Conservation (phyloP, 2,888 invertebrate species). For the Bugula neritina region DNA sequence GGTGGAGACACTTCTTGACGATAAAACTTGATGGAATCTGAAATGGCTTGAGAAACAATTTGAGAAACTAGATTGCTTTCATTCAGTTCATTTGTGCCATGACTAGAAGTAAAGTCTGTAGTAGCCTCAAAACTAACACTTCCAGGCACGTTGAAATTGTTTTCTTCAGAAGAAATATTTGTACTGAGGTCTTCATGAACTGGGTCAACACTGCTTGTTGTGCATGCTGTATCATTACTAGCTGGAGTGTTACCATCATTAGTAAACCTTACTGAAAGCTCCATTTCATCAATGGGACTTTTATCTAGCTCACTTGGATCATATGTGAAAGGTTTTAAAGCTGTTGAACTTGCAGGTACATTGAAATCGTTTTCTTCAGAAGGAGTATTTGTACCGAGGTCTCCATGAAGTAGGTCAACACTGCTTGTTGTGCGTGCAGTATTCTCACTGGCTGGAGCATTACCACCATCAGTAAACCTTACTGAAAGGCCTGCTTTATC, state of each 20-base stretch:
- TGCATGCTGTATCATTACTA: too few species aligned
- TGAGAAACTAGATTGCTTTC: not conserved
- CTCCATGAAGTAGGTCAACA: not conserved
- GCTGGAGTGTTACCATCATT: not conserved
- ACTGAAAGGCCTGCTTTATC: not conserved
- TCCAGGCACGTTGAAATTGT: not conserved
- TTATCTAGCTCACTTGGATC: not conserved
- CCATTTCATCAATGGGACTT: not conserved
- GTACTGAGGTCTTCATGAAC: too few species aligned
- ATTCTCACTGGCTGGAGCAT: not conserved
- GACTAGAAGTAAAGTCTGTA: constrained; percentile 3
- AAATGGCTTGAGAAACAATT: not conserved
- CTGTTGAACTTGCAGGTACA: not conserved
- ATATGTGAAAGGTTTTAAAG: too few species aligned
- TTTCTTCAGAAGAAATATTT: too few species aligned
- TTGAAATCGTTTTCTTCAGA: too few species aligned
- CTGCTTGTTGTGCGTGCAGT: not conserved
- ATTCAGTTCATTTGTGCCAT: not conserved
- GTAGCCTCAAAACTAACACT: not conserved
- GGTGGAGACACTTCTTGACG: not conserved
- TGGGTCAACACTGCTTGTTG: too few species aligned
- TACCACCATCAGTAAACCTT: not conserved
- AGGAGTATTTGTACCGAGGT: too few species aligned
- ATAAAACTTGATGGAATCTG: not conserved
- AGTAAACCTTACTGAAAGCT: not conserved